Conservation (phyloP, 2,888 invertebrate species). For the Diachrysia chrysitis region DNA sequence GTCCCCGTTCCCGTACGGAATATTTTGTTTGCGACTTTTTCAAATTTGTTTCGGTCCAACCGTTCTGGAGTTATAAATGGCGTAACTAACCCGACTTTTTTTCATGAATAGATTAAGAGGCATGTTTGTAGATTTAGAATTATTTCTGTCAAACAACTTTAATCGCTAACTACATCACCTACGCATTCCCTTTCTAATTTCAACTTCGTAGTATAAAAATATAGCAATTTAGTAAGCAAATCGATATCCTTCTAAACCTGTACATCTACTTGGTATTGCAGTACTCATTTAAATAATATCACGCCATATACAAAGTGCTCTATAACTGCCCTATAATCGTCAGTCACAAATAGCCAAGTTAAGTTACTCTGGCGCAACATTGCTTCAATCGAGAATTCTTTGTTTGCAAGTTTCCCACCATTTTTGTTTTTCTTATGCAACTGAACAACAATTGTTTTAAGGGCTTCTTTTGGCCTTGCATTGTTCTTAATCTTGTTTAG, state of each 20-base stretch:
- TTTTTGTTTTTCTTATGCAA: constrained; percentile 36
- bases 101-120: too few species aligned
- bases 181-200: constrained; percentile 26
- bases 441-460: constrained; percentile 21
- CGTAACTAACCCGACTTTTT: too few species aligned
- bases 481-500: constrained; percentile 36
- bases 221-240: constrained; percentile 23
- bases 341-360: constrained; percentile 49
- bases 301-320: constrained; percentile 40
- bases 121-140: constrained; percentile 1
- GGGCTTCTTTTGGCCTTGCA: constrained; percentile 40
- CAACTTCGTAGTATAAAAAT: constrained; percentile 19
- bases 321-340: constrained; percentile 52
- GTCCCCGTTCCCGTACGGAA: too few species aligned
- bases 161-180: not conserved
- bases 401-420: constrained; percentile 41
- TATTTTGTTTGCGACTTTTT: too few species aligned
- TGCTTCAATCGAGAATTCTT: constrained; percentile 49
- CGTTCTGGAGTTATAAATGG: too few species aligned
- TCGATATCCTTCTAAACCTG: constrained; percentile 32
- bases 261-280: constrained; percentile 39
- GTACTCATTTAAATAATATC: constrained; percentile 61
- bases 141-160: not conserved
- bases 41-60: too few species aligned
- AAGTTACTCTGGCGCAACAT: constrained; percentile 46